Evolutionary conservation across 2,113 vertebrate genomes (phyloP).

Genomic region (Xyliphius kryptos): DNA sequence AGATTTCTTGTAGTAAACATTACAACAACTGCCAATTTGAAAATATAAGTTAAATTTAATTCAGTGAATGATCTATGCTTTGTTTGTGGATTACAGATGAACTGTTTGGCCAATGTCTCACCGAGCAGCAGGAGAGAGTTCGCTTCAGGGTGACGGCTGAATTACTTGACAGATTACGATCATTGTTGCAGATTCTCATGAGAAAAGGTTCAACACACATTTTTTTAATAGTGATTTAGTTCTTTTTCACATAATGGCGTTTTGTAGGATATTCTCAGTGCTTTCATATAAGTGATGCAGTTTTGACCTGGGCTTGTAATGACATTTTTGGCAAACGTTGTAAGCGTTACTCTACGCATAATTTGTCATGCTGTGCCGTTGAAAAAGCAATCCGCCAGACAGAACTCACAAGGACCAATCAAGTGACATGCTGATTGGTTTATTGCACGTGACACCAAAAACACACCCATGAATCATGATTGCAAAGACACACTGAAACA

Average conservation of each 20-base stretch:
- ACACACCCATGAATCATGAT: no score
- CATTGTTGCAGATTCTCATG: constrained; percentile 82
- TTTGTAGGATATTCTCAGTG: not conserved
- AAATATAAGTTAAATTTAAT: not conserved
- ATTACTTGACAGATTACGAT: constrained; percentile 79
- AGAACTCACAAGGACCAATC: no score
- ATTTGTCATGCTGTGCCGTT: no score
- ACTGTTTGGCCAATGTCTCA: constrained; percentile 85
- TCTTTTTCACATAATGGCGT: not conserved
- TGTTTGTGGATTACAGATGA: constrained; percentile 69
- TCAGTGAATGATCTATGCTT: not conserved
- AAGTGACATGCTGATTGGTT: no score
- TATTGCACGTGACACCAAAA: no score
- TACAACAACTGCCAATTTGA: no score
- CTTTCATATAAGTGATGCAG: no score
- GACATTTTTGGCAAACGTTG: no score
- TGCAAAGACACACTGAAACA: not conserved
- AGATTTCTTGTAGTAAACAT: no score
- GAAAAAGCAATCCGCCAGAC: no score
- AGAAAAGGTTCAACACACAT: constrained; percentile 73
- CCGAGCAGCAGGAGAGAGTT: constrained; percentile 62
- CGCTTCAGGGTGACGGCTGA: constrained; percentile 79
- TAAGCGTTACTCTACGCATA: no score
- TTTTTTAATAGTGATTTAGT: not conserved
- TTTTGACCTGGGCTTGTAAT: no score